These are phyloP conservation scores for Arenaria interpres DNA, from an alignment of 2,113 vertebrate species.

Conservation along the genomic window DNA sequence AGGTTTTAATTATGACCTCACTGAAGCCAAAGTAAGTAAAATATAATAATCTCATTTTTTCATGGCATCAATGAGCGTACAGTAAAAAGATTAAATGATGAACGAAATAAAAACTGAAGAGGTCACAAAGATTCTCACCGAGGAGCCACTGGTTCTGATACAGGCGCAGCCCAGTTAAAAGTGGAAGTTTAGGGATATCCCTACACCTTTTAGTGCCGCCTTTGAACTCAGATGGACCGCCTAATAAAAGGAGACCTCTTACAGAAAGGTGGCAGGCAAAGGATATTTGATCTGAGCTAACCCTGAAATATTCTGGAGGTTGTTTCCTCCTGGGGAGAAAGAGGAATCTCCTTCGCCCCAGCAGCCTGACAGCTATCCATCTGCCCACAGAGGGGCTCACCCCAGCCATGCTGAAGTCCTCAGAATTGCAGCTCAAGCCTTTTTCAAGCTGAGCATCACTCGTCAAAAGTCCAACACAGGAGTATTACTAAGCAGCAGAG, in stretches of 20 bases:
- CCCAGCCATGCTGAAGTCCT: not conserved
- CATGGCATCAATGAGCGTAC: not conserved
- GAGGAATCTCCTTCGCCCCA: not conserved
- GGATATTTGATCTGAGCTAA: not conserved
- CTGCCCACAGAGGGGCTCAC: not conserved
- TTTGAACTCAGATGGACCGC: not conserved
- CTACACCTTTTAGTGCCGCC: not conserved
- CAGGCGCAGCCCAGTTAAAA: not conserved
- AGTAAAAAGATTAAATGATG: not conserved
- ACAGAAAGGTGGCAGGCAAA: not conserved
- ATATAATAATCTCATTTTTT: not conserved
- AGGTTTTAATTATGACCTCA: not conserved
- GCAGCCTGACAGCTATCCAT: not conserved
- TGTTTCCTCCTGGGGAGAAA: not conserved
- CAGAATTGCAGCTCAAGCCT: not conserved
- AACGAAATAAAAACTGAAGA: not conserved
- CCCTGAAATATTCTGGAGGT: not conserved
- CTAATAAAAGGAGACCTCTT: not conserved
- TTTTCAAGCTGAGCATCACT: not conserved
- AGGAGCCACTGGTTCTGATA: not conserved
- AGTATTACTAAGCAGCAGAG: not conserved
- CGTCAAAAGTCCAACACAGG: not conserved
- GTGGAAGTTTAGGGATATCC: not conserved
- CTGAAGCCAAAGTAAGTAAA: not conserved
- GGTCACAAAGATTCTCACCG: not conserved